Base-by-base conservation (phyloP, 2,888 invertebrate species). In the Archips crataeganus region DNA sequence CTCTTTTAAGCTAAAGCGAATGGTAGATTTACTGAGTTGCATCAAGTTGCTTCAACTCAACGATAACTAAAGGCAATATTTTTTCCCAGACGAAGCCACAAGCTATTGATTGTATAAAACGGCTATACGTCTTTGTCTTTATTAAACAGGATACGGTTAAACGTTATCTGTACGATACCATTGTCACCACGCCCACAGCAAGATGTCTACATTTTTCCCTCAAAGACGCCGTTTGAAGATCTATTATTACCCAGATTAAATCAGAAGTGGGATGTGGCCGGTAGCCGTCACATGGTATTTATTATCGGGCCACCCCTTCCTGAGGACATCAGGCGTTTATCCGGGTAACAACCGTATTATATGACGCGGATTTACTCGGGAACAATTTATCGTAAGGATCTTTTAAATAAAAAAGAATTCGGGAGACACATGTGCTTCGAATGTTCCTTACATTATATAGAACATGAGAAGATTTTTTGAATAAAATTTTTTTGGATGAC, bases 251-350 rank as follows among this genome's bases (percentile, higher is more conserved):
- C 60, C 69, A 69, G 62, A 73, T 73, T 59, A 68, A 23, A 39
- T 68, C 73, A 64, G 69, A 73, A 69, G 69, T 69, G 68, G 63
- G 68, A 74, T 74, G 62, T 42, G 59, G 42, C 42, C 39, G 57
- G 57, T 42, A 61, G 51, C 49, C 68, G 72, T 57, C 73, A 69
- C 73, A 60, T 69, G 64, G 64, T 65, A 69, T 74, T 74, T 74
- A 74, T 65, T 63, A 59, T 34, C 51, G 64, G 64, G 23, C 62
- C 66, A 61, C 54, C 67, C 73, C 69, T 69, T 64, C 68, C 59
- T 57, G 62, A 47, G 51, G 36, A 66, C 71, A 45, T 61, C 67
- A 60, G 59, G 70, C 70, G 63, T 64, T 72, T 67, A 72, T 72
- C 62, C 72, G 47, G 45, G 68, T 63, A 72, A 71, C 64, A 61